Conservation (phyloP, 2,113 vertebrate genomes). For the Halichoeres trimaculatus region DNA sequence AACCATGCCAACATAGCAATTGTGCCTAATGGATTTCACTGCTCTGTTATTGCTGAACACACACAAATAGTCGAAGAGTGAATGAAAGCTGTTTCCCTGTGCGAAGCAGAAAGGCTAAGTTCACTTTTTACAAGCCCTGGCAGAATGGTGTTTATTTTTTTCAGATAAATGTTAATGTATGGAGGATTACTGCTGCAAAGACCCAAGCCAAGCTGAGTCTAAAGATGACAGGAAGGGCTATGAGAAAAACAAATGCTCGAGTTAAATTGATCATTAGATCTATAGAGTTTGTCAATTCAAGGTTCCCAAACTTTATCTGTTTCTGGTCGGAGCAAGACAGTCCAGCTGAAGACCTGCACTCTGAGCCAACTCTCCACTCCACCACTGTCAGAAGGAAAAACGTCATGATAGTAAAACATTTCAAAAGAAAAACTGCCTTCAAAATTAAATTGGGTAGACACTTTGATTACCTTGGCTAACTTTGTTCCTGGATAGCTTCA, state of each 20-base stretch:
- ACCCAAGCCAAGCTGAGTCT: slow-evolving; percentile 4
- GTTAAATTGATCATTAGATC: neutral
- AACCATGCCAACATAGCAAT: slow-evolving; percentile 76
- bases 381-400: too few relatives aligned
- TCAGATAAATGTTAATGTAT: slow-evolving; percentile 16
- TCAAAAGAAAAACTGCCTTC: too few relatives aligned
- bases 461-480: too few relatives aligned
- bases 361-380: too few relatives aligned
- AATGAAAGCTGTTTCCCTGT: slow-evolving; percentile 55
- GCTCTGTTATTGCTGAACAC: slow-evolving; percentile 74
- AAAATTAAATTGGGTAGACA: too few relatives aligned
- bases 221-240: neutral
- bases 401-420: too few relatives aligned
- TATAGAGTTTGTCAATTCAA: too few relatives aligned
- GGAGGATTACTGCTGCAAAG: slow-evolving; percentile 17
- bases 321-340: too few relatives aligned
- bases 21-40: slow-evolving; percentile 79
- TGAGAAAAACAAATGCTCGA: neutral
- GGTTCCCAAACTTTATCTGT: too few relatives aligned
- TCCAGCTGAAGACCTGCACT: too few relatives aligned
- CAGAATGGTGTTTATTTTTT: slow-evolving; percentile 40
- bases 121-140: slow-evolving; percentile 56
- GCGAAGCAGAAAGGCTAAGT: slow-evolving; percentile 61
- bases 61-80: slow-evolving; percentile 71
- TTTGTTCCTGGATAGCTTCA: too few relatives aligned